Evolutionary conservation across 2,888 invertebrate genomes (phyloP).

Genomic region (Thecophora atra): DNA sequence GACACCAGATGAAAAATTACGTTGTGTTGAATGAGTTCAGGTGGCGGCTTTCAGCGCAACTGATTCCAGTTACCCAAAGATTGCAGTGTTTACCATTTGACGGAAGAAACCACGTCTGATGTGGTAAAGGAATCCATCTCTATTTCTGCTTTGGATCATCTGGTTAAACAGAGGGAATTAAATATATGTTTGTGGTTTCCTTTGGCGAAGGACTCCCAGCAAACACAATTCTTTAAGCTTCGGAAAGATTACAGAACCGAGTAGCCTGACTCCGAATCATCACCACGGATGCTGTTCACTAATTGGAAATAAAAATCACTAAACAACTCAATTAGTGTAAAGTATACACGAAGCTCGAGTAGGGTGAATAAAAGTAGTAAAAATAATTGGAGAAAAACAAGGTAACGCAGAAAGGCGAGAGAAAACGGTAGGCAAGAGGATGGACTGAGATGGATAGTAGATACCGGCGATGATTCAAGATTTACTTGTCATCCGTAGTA

Average conservation of each 20-base stretch:
- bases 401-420: not conserved
- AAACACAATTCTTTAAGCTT: not conserved
- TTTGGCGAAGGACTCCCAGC: no score
- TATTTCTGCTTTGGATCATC: no score
- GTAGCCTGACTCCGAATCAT: not conserved
- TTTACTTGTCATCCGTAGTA: not conserved
- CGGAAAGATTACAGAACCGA: not conserved
- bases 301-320: conserved; percentile 51
- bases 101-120: not conserved
- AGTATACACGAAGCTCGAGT: conserved; percentile 27
- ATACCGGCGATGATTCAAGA: not conserved
- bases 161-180: no score
- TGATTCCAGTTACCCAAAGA: not conserved
- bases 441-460: not conserved
- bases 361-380: not conserved
- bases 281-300: conserved; percentile 31
- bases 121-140: not conserved
- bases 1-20: conserved; percentile 56
- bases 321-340: conserved; percentile 56
- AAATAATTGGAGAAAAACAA: not conserved
- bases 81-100: not conserved
- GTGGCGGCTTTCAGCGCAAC: conserved; percentile 40
- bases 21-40: conserved; percentile 51
- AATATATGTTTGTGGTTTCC: not conserved
- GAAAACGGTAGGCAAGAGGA: not conserved